These are phyloP conservation scores for Bothrops jararaca DNA, from an alignment of 2,113 vertebrate species.

Conservation along the genomic window DNA sequence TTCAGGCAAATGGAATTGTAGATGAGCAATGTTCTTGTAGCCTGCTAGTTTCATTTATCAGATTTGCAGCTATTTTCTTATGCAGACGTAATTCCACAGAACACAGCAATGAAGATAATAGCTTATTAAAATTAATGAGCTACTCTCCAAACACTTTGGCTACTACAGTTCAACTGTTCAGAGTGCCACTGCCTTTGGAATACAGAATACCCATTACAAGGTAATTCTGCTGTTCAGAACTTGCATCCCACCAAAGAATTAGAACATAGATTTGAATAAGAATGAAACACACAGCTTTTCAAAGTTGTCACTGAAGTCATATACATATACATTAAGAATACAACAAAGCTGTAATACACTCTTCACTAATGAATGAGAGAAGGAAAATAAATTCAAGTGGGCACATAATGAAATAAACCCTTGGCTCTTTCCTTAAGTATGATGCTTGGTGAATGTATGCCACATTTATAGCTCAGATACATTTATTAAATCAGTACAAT, in stretches of 20 bases:
- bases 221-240: background rate
- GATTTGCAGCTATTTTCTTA: constrained; percentile 17
- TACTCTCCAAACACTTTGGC: constrained; percentile 20
- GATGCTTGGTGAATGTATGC: background rate
- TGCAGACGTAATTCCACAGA: constrained; percentile 11
- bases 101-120: constrained; percentile 10
- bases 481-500: background rate
- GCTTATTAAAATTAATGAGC: constrained; percentile 57
- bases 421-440: background rate
- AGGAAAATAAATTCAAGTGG: background rate
- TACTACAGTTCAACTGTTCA: constrained; percentile 36
- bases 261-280: background rate
- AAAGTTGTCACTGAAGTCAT: background rate
- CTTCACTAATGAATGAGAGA: background rate
- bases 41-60: constrained; percentile 28
- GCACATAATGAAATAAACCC: background rate
- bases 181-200: constrained; percentile 10
- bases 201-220: background rate
- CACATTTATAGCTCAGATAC: background rate
- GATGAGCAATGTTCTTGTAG: background rate
- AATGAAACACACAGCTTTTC: constrained; percentile 11
- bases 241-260: constrained; percentile 36
- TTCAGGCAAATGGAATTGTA: background rate
- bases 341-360: background rate
- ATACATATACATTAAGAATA: background rate